phyloP scores from a whole-genome alignment of 1,140 invertebrate genomes.

The Drosophila grimshawi region DNA sequence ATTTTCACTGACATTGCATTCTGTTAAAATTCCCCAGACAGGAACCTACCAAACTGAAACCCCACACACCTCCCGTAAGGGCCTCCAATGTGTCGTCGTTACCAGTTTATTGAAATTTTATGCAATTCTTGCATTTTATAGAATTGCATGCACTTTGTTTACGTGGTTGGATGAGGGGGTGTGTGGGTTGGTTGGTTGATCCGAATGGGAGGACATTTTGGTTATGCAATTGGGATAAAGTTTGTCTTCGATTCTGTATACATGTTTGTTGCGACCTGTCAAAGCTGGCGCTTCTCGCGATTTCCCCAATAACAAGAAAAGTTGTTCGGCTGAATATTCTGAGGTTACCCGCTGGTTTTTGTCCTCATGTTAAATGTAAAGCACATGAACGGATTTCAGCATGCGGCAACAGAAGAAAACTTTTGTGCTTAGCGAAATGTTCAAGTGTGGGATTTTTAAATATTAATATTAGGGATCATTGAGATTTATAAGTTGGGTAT shows the following conservation, averaged over 20 bases:
- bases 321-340: conserved; percentile 11
- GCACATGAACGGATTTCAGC: background rate
- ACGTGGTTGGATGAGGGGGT: background rate
- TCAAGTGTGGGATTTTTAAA: background rate
- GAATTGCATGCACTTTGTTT: conserved; percentile 14
- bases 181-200: background rate
- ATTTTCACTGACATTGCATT: conserved; percentile 40
- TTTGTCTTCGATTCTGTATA: conserved; percentile 24
- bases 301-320: conserved; percentile 13
- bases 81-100: conserved; percentile 11
- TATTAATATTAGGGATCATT: background rate
- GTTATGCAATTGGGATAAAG: conserved; percentile 13
- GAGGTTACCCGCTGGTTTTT: conserved; percentile 11
- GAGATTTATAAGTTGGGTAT: background rate
- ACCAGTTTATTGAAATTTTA: conserved; percentile 47
- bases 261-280: conserved; percentile 32
- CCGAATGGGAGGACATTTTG: background rate
- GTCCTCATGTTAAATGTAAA: background rate
- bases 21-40: conserved; percentile 11
- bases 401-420: background rate
- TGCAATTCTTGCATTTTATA: conserved; percentile 44
- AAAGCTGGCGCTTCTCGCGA: background rate
- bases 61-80: background rate
- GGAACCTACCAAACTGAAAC: background rate
- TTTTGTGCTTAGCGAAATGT: background rate